Percentiles rank a stretch among this genome's conserved stretches.
phyloP scores from a whole-genome alignment of 2,888 invertebrate genomes.

The Meganola albula region DNA sequence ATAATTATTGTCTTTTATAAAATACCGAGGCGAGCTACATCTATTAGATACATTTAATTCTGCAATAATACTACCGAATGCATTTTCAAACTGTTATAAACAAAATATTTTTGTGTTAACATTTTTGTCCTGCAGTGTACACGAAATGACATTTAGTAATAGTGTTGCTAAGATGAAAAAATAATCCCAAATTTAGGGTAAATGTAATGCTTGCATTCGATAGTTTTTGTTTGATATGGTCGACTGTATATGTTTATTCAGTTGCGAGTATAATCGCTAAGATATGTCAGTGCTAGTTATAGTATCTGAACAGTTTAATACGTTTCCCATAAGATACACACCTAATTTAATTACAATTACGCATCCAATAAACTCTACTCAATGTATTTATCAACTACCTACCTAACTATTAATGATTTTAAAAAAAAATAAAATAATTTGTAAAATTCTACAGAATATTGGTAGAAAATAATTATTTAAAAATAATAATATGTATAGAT shows the following conservation, averaged over 20 bases:
- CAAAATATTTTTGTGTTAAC: slow-evolving; percentile 3
- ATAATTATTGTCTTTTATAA: slow-evolving; percentile 30
- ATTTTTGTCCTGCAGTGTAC: slow-evolving; percentile 3
- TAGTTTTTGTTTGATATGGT: slow-evolving; percentile 25
- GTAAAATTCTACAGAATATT: slow-evolving; percentile 71
- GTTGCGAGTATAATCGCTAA: slow-evolving; percentile 32
- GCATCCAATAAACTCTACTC: slow-evolving; percentile 52
- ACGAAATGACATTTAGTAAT: slow-evolving; percentile 6
- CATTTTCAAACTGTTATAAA: too few species aligned
- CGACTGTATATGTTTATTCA: slow-evolving; percentile 25
- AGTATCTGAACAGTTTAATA: slow-evolving; percentile 33
- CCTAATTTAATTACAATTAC: slow-evolving; percentile 54
- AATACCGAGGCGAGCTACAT: slow-evolving; percentile 25
- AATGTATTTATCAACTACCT: slow-evolving; percentile 51
- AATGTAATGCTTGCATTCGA: slow-evolving; percentile 21
- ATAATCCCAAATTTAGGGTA: slow-evolving; percentile 8
- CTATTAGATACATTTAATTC: slow-evolving; percentile 19
- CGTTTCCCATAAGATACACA: slow-evolving; percentile 41
- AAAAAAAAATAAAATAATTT: slow-evolving; percentile 66
- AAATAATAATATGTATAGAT: slow-evolving; percentile 62
- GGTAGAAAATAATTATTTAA: slow-evolving; percentile 72
- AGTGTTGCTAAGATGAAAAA: slow-evolving; percentile 15
- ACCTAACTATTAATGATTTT: slow-evolving; percentile 52
- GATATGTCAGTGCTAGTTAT: slow-evolving; percentile 58
- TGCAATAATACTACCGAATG: slow-evolving; percentile 26